phyloP scores from a whole-genome alignment of 2,797 vertebrate genomes.

The Mus minutoides region DNA sequence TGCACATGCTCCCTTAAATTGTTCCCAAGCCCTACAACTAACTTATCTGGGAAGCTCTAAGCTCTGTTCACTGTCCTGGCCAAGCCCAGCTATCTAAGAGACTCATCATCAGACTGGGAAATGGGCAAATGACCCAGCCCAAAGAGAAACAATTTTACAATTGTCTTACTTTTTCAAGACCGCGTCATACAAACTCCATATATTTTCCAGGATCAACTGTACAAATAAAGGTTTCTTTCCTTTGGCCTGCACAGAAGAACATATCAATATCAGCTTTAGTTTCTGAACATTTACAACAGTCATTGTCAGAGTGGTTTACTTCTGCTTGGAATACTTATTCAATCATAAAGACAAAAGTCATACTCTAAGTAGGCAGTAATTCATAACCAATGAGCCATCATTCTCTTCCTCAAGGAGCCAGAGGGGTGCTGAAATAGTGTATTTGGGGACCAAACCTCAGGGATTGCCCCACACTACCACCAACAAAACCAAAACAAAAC shows the following conservation, averaged over 20 bases:
- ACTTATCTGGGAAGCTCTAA: background rate
- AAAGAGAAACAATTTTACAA: background rate
- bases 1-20: background rate
- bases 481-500: background rate
- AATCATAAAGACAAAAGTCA: background rate
- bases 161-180: slow-evolving; percentile 92
- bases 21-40: background rate
- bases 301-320: background rate
- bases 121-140: background rate
- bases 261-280: background rate
- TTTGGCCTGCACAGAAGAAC: slow-evolving; percentile 90
- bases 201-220: slow-evolving; percentile 96
- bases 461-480: background rate
- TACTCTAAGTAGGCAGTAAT: background rate
- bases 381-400: background rate
- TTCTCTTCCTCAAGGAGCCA: background rate
- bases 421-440: background rate
- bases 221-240: slow-evolving; percentile 98
- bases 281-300: background rate
- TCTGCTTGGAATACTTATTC: slow-evolving; percentile 14
- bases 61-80: background rate
- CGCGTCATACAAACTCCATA: slow-evolving; percentile 98
- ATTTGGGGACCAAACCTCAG: too few relatives aligned
- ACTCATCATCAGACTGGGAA: background rate
- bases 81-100: background rate